These are phyloP conservation scores for Conus canariensis DNA, from an alignment of 2,888 invertebrate genomes.

Conservation along the genomic window DNA sequence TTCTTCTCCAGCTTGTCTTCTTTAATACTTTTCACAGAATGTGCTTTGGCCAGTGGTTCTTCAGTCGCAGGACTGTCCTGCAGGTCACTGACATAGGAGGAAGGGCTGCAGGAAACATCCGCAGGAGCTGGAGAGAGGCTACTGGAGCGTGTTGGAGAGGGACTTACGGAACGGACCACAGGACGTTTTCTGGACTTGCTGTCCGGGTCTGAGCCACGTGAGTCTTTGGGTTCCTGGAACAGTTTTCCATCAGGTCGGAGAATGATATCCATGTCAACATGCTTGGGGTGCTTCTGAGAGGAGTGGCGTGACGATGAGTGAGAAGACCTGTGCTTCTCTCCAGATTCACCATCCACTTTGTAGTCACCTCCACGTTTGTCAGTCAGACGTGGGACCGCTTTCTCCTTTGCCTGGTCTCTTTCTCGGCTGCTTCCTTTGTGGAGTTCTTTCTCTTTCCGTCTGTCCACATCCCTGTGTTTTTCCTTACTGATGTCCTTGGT, in stretches of 20 bases:
- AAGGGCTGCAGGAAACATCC: neutral
- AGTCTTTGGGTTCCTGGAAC: slow-evolving; percentile 19
- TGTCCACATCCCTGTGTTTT: neutral
- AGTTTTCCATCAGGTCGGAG: slow-evolving; percentile 20
- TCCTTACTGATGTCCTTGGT: neutral
- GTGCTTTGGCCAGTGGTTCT: neutral
- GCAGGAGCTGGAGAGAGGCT: neutral
- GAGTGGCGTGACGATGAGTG: neutral
- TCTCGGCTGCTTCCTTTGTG: neutral
- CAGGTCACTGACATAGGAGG: neutral
- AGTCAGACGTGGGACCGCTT: neutral
- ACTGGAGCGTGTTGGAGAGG: neutral
- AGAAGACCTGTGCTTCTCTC: neutral
- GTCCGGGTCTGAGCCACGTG: neutral
- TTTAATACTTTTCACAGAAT: neutral
- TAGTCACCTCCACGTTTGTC: neutral
- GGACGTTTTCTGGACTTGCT: neutral
- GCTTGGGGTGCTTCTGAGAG: neutral
- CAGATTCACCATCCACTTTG: neutral
- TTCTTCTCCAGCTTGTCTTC: neutral
- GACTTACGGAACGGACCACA: neutral
- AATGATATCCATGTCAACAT: neutral
- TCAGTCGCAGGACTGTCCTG: neutral
- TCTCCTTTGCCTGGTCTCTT: neutral
- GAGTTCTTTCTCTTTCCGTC: neutral